Percentiles rank a stretch among this genome's conserved stretches.
Evolutionary conservation across 2,888 invertebrate species (phyloP).

Genomic region (Machimus rusticus): DNA sequence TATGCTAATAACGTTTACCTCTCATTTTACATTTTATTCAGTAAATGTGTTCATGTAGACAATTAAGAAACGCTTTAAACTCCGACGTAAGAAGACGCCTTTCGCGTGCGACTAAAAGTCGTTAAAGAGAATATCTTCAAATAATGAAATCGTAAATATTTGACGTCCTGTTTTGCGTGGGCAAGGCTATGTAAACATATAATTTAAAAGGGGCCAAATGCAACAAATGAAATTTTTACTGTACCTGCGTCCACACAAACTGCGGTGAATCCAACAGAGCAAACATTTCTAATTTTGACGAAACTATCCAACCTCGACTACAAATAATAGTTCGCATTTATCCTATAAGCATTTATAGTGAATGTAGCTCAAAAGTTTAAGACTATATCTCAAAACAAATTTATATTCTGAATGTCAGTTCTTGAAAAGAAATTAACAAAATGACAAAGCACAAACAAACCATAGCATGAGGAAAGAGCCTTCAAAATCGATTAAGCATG

Average conservation of each 20-base stretch:
- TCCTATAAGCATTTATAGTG: no score
- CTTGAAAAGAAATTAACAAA: no score
- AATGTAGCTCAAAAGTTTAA: no score
- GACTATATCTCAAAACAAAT: no score
- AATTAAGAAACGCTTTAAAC: neutral
- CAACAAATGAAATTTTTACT: neutral
- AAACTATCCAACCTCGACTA: no score
- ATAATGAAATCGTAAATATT: neutral
- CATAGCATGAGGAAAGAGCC: neutral
- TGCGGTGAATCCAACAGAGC: neutral
- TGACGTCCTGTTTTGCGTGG: neutral
- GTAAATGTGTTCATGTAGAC: neutral
- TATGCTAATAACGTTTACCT: neutral
- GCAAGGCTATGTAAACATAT: neutral
- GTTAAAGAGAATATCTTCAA: neutral
- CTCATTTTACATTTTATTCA: neutral
- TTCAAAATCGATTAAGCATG: neutral
- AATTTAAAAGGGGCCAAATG: neutral
- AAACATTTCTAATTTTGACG: neutral
- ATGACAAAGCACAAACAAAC: neutral
- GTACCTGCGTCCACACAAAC: no score
- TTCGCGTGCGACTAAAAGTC: neutral
- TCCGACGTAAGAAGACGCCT: neutral
- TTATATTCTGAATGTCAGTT: no score
- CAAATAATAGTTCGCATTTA: no score